Conservation (phyloP, 2,113 vertebrate species). For the Pachyramphus minor region DNA sequence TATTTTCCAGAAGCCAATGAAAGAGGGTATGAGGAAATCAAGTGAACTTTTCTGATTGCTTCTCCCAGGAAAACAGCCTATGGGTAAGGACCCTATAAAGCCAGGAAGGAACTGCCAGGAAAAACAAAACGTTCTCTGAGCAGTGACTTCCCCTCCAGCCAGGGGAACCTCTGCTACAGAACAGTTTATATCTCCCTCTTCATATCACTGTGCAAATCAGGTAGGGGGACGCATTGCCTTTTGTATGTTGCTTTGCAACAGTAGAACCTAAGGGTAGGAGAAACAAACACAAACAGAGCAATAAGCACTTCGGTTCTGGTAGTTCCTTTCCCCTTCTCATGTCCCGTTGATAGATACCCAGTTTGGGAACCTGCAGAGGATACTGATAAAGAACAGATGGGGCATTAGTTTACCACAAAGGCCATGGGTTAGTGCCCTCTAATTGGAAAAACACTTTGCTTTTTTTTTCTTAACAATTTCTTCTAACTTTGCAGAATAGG, state of each 20-base stretch:
- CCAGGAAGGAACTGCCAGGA: neutral
- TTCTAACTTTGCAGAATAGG: neutral
- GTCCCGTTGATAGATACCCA: neutral
- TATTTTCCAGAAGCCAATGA: slow-evolving; percentile 22
- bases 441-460: neutral
- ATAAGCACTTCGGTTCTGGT: neutral
- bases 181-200: neutral
- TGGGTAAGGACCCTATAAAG: neutral
- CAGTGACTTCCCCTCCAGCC: neutral
- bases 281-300: neutral
- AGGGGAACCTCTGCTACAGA: neutral
- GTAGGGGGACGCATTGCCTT: neutral
- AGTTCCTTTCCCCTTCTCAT: neutral
- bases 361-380: neutral
- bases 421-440: neutral
- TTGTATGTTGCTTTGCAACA: neutral
- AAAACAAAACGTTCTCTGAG: neutral
- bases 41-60: neutral
- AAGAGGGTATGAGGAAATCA: neutral
- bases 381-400: neutral
- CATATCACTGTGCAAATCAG: neutral
- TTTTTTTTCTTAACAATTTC: neutral
- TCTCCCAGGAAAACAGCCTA: slow-evolving; percentile 29
- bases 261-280: neutral
- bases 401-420: neutral